A percentile compares a stretch with the other conserved stretches of the same genome.
Conservation (phyloP, 2,888 invertebrate genomes). For the Onchidella celtica region DNA sequence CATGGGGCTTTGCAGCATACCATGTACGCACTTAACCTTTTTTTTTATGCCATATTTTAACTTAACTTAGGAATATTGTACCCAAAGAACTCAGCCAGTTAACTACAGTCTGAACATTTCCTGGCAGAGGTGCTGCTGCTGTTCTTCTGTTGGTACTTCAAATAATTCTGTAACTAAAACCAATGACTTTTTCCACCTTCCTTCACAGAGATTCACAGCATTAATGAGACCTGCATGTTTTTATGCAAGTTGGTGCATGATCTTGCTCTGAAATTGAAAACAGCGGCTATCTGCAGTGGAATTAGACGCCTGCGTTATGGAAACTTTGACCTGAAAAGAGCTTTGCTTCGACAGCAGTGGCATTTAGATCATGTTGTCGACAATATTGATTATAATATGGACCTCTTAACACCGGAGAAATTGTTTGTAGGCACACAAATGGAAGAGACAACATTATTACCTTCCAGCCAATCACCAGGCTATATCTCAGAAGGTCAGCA, state of each 20-base stretch:
- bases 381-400: slow-evolving; percentile 61
- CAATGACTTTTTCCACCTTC: slow-evolving; percentile 36
- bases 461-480: not conserved
- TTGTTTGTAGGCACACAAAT: slow-evolving; percentile 36
- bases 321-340: slow-evolving; percentile 87
- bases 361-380: slow-evolving; percentile 61
- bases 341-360: slow-evolving; percentile 90
- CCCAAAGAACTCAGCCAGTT: too few species aligned
- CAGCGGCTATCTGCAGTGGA: slow-evolving; percentile 89
- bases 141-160: too few species aligned
- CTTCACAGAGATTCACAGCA: slow-evolving; percentile 89
- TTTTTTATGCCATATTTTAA: too few species aligned
- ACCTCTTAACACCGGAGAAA: slow-evolving; percentile 37
- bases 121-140: too few species aligned
- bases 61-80: too few species aligned
- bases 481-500: not conserved
- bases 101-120: too few species aligned
- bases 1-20: too few species aligned
- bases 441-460: not conserved
- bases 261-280: slow-evolving; percentile 89
- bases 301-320: slow-evolving; percentile 92
- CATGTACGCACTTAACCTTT: too few species aligned
- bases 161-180: too few species aligned
- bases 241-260: slow-evolving; percentile 90
- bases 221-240: slow-evolving; percentile 89